A percentile compares a stretch with the other conserved stretches of the same genome.
These are phyloP conservation scores for Rhagonycha lutea DNA, from an alignment of 2,888 invertebrate species.

Conservation along the genomic window DNA sequence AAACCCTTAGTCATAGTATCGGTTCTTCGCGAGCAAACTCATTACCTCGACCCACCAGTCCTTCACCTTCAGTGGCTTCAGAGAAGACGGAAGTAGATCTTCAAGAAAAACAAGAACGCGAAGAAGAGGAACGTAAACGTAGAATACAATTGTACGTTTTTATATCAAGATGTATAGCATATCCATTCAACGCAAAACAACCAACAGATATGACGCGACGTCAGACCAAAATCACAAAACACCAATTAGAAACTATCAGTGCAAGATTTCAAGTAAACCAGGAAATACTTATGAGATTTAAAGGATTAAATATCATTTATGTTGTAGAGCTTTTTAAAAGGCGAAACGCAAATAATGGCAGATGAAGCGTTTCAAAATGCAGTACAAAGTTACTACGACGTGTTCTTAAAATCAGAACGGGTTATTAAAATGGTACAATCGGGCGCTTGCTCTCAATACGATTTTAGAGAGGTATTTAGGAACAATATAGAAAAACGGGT, in stretches of 20 bases:
- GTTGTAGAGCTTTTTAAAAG: constrained; percentile 87
- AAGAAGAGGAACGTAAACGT: constrained; percentile 94
- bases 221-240: constrained; percentile 94
- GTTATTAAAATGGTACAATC: constrained; percentile 96
- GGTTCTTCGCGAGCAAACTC: constrained; percentile 67
- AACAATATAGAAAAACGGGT: constrained; percentile 99
- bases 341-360: constrained; percentile 97
- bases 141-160: constrained; percentile 97
- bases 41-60: constrained; percentile 80
- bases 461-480: constrained; percentile 97
- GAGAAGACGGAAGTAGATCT: constrained; percentile 85
- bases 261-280: constrained; percentile 85
- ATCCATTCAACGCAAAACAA: constrained; percentile 99
- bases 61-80: constrained; percentile 89
- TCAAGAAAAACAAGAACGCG: constrained; percentile 90
- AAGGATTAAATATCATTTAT: constrained; percentile 17
- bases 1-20: constrained; percentile 64
- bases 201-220: constrained; percentile 97
- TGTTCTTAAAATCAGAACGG: constrained; percentile 96
- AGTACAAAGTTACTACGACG: constrained; percentile 93
- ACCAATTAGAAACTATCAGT: constrained; percentile 92
- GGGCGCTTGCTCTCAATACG: constrained; percentile 97
- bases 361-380: constrained; percentile 99
- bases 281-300: neutral
- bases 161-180: constrained; percentile 95